Evolutionary conservation across 2,797 vertebrate genomes (phyloP).

Genomic region (Micropoecilia bifurca): DNA sequence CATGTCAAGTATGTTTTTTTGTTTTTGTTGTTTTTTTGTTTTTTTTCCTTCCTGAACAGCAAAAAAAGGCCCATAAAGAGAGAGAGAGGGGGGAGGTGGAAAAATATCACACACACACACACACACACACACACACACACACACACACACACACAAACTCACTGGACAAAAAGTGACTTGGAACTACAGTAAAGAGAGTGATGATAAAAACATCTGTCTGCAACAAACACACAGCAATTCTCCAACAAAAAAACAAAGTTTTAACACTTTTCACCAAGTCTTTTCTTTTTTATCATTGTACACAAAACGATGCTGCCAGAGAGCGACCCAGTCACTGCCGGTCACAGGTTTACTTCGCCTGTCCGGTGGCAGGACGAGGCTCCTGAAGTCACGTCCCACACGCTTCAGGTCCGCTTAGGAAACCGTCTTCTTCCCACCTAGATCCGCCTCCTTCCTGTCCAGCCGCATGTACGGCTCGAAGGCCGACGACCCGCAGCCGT

Average conservation of each 20-base stretch:
- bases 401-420: conserved; percentile 74
- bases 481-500: conserved; percentile 88
- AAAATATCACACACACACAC: neutral
- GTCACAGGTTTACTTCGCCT: conserved; percentile 14
- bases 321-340: conserved; percentile 23
- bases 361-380: conserved; percentile 3
- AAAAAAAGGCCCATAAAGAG: conserved; percentile 71
- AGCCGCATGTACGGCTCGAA: conserved; percentile 92
- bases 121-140: neutral
- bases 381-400: neutral
- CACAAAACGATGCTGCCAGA: conserved; percentile 54
- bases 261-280: conserved; percentile 42
- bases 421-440: conserved; percentile 84
- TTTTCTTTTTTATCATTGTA: conserved; percentile 48
- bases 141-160: conserved; percentile 58
- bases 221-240: conserved; percentile 58
- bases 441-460: conserved; percentile 84
- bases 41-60: conserved; percentile 66
- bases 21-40: conserved; percentile 36
- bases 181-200: conserved; percentile 69
- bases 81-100: conserved; percentile 25
- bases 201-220: conserved; percentile 63
- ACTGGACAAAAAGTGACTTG: conserved; percentile 70
- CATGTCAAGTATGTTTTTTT: conserved; percentile 52
- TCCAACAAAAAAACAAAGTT: conserved; percentile 57